Percentiles rank a stretch among this genome's conserved stretches.
phyloP scores from a whole-genome alignment of 2,797 vertebrate genomes.

The Muscicapa comitata region DNA sequence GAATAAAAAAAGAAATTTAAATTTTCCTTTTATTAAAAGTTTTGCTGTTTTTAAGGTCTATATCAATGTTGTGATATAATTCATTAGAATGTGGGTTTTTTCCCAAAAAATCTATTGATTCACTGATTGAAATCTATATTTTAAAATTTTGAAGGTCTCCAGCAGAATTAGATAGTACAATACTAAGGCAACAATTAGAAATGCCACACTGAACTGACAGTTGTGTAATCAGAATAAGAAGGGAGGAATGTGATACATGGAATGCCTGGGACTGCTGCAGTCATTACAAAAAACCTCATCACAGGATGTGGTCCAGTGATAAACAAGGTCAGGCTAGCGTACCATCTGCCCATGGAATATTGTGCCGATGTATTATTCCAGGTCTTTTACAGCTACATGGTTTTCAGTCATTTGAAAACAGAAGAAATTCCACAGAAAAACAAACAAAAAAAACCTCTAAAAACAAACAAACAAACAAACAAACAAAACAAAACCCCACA shows the following conservation, averaged over 20 bases:
- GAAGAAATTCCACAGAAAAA: neutral
- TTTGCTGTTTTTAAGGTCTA: neutral
- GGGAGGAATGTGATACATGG: neutral
- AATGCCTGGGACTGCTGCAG: neutral
- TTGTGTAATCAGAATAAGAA: neutral
- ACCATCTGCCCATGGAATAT: conserved; percentile 39
- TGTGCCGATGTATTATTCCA: neutral
- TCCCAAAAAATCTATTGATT: fast-evolving
- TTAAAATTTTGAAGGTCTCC: neutral
- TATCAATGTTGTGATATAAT: neutral
- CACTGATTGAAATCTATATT: neutral
- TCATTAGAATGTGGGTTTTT: neutral
- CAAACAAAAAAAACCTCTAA: neutral
- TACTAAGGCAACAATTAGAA: neutral
- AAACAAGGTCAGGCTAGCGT: conserved; percentile 42
- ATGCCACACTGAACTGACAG: neutral
- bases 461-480: neutral
- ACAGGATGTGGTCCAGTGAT: conserved; percentile 27
- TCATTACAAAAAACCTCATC: neutral
- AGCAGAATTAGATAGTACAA: neutral
- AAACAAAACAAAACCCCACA: no score
- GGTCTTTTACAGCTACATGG: neutral
- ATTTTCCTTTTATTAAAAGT: neutral
- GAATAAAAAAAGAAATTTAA: neutral
- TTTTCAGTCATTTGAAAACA: neutral